Conservation (phyloP, 2,797 vertebrate genomes). For the Sebastiscus albofasciatus region DNA sequence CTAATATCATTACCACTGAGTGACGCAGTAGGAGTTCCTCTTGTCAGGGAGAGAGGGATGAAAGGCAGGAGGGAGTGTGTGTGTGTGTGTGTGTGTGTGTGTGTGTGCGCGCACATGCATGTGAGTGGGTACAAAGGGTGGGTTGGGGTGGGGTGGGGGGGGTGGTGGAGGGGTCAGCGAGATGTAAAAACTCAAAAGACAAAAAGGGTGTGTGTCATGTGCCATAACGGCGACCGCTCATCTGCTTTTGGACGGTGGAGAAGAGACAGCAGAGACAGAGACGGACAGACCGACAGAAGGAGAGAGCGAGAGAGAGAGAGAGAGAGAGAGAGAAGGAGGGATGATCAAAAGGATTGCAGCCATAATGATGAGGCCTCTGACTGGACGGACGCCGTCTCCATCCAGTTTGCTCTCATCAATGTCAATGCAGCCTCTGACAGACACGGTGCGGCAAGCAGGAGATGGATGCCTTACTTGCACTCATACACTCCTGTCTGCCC, state of each 20-base stretch:
- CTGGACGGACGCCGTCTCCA: constrained; percentile 70
- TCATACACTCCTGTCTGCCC: constrained; percentile 36
- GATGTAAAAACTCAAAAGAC: constrained; percentile 70
- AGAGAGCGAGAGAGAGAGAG: background rate
- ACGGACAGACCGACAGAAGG: constrained; percentile 42
- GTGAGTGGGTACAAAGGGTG: constrained; percentile 33
- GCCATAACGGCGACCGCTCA: constrained; percentile 56
- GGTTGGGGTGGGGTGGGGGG: background rate
- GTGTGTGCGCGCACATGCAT: background rate
- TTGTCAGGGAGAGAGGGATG: constrained; percentile 19
- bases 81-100: background rate
- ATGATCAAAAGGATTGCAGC: constrained; percentile 77
- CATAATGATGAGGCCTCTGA: constrained; percentile 68
- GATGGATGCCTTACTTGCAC: constrained; percentile 49
- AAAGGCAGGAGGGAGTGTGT: constrained; percentile 17
- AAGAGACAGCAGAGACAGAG: constrained; percentile 53
- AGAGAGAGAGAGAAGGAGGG: constrained; percentile 34
- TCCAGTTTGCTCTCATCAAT: constrained; percentile 81
- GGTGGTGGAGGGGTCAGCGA: constrained; percentile 40
- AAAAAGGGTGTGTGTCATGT: constrained; percentile 65
- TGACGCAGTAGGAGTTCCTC: constrained; percentile 34
- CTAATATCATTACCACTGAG: constrained; percentile 31
- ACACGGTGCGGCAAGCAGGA: constrained; percentile 27
- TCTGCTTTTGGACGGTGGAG: constrained; percentile 42
- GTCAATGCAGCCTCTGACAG: constrained; percentile 66